Evolutionary conservation across 1,140 invertebrate genomes (phyloP), one percentile per base, ranked within the genome.

Genomic region (Zaprionus kolodkinae): DNA sequence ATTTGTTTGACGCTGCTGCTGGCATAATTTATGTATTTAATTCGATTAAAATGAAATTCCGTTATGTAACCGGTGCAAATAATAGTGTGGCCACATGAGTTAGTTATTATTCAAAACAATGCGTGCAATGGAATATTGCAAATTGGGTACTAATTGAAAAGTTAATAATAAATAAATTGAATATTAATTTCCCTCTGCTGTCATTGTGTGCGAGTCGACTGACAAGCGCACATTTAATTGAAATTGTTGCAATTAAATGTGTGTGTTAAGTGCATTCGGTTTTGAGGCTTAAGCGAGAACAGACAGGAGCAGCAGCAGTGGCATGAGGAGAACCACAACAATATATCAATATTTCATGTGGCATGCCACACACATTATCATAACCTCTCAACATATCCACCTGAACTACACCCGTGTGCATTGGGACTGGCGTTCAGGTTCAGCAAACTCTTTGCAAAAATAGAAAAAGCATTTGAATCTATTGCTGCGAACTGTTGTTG

Each of bases 361-460:
- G 25, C 33, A 54, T 68, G 52, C 43, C 76, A 63, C 67, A 63
- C 67, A 15, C 62, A 78, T 70, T 75, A 62, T 66, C 76, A 78
- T 69, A 61, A 73, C 55, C 55, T 56, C 52, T 73, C 56, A 33
- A 55, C 17, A 15, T 50, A 30, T 3, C 30, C 48, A 55, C 50
- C 66, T 33, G 72, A 17, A 56, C 11, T 36, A 54, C 35, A 35
- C 21, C 13, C 33, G 52, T 7, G 54, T 0, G 27, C 66, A 30
- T 27, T 27, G 25, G 25, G 25, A 27, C 25, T 30, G 27, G 1
- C 27, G 27, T 3, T 30, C 27, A 56, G 60, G 43, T 48, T 73
- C 64, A 45, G 48, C 38, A 60, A 69, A 71, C 61, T 38, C 48
- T 36, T 54, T 17, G 35, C 45, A 15, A 27, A 27, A 61, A 45